Base-by-base conservation (phyloP, 2,888 invertebrate genomes). In the Acleris emargana region DNA sequence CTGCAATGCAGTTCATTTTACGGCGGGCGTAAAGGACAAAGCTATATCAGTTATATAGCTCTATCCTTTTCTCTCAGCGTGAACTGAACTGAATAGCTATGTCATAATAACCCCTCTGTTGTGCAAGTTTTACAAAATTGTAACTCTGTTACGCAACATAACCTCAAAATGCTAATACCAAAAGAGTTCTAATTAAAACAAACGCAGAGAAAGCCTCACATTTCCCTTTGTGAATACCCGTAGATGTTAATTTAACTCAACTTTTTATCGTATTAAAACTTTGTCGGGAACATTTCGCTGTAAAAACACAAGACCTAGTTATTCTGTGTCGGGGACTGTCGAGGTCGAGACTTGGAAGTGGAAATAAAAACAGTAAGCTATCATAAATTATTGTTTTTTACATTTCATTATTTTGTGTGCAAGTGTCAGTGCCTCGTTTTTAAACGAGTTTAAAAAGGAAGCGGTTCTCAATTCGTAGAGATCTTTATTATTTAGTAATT, bases 261-360 rank as follows among this genome's bases (percentile, higher is more conserved):
- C 55, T 66, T 66, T 64, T 66, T 57, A 57, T 66, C 51, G 60
- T 25, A 61, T 66, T 64, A 61, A 66, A 66, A 66, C 55, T 66
- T 60, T 43, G 3, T 54, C 51, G 32, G 45, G 55, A 57, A 51
- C 59, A 51, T 60, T 55, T 28, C 51, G 47, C 55, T 51, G 59
- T 60, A 66, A 66, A 66, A 66, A 61, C 54, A 64, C 61, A 66
- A 66, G 66, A 61, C 60, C 66, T 61, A 66, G 66, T 66, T 66
- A 66, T 51, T 57, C 60, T 38, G 55, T 22, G 50, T 55, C 55
- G 66, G 32, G 28, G 43, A 32, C 28, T 25, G 11, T 43, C 20
- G 50, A 47, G 63, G 32, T 47, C 57, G 57, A 57, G 66, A 60
- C 51, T 55, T 45, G 22, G 16, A 9, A 61, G 16, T 57, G 32